Evolutionary conservation across 2,113 vertebrate species (phyloP).

Genomic region (Elephas maximus): DNA sequence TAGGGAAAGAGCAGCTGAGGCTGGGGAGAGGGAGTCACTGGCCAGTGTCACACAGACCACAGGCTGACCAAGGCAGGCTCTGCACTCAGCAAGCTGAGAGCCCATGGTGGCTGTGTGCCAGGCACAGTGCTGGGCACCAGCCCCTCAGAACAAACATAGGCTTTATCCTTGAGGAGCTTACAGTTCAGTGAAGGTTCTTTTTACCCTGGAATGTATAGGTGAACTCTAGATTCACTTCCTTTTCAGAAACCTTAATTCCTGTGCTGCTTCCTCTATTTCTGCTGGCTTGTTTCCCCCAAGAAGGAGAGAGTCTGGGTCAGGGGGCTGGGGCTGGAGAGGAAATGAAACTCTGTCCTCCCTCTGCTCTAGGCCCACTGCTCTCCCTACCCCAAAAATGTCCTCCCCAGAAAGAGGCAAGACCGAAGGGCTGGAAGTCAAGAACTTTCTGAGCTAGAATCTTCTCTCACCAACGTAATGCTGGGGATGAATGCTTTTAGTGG

Average conservation of each 20-base stretch:
- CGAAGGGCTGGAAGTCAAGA: background rate
- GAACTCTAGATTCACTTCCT: background rate
- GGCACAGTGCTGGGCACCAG: background rate
- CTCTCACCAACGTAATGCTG: background rate
- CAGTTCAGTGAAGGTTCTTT: background rate
- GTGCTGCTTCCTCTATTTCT: conserved; percentile 38
- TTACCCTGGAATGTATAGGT: background rate
- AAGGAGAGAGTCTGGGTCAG: background rate
- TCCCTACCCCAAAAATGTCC: background rate
- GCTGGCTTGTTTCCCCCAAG: background rate
- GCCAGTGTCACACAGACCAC: background rate
- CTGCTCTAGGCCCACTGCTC: background rate
- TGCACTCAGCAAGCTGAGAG: background rate
- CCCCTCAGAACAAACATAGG: background rate
- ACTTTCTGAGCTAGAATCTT: background rate
- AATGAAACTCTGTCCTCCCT: background rate
- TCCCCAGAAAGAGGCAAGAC: background rate
- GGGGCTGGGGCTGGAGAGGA: background rate
- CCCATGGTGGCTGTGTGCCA: too few relatives aligned
- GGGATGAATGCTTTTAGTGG: background rate
- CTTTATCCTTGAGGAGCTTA: background rate
- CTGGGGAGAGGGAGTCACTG: background rate
- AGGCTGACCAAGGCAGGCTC: background rate
- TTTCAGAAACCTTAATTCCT: background rate
- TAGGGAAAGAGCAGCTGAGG: background rate